phyloP scores from a whole-genome alignment of 2,888 invertebrate genomes.

The Melinopterus prodromus region DNA sequence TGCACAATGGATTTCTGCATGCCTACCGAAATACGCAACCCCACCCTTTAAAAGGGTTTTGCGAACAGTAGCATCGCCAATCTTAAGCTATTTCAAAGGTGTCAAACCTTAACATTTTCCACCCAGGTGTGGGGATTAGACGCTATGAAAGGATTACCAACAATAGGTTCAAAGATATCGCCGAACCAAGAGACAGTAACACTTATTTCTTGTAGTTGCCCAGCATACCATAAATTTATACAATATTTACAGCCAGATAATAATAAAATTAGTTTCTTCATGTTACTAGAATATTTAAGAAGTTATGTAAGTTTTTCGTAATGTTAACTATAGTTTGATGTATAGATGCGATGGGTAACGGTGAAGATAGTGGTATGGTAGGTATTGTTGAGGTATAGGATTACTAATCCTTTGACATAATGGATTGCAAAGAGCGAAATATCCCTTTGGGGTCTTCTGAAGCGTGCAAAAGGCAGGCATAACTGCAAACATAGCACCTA shows the following conservation, averaged over 20 bases:
- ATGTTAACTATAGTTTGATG: background rate
- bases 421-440: background rate
- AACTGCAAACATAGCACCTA: background rate
- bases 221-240: background rate
- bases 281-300: too few species aligned
- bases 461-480: background rate
- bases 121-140: background rate
- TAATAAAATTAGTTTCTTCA: too few species aligned
- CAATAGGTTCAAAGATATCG: background rate
- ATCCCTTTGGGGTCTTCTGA: background rate
- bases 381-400: background rate
- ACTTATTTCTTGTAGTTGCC: background rate
- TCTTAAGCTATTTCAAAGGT: background rate
- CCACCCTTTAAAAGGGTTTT: background rate
- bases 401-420: conserved; percentile 4
- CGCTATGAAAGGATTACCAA: background rate
- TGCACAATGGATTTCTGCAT: conserved; percentile 4
- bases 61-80: background rate
- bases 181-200: background rate
- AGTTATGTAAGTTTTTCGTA: too few species aligned
- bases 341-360: background rate
- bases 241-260: too few species aligned
- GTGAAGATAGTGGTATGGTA: background rate
- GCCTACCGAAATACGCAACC: background rate
- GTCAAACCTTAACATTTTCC: background rate